Evolutionary conservation across 2,113 vertebrate species (phyloP), one percentile per base, ranked within the genome.

Genomic region (Nyctereutes procyonoides): DNA sequence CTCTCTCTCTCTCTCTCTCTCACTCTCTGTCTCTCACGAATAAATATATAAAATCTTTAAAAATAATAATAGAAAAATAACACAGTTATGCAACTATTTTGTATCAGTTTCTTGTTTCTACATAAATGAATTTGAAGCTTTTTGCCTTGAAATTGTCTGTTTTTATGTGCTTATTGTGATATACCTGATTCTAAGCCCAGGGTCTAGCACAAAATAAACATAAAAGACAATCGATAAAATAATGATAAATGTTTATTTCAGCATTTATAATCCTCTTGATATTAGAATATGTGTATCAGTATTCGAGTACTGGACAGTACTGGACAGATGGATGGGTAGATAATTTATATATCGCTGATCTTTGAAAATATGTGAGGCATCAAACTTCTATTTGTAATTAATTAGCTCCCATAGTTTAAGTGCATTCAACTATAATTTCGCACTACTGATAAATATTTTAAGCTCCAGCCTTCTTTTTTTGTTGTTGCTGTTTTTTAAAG

Each of bases 291-390:
- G 30, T 22, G 1, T 69, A 51, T 63, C 43, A 58, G 26, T 81
- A 93, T 53, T 85, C 65, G 38, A 58, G 5, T 51, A 9, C 73
- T 48, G 63, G 63, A 67, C 65, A 71, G 6, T 74, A 87, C 4
- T 28, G 11, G 14, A 32, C 22, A 86, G 38, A 63, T 62, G 17
- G 22, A 62, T 81, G 32, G 48, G 76, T 73, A 43, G 28, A 74
- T 56, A 69, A 22, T 35, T 7, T 69, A 30, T n/a, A 11, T 83
- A 35, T 95, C 53, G 73, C 6, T 65, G 55, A 94, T 93, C 32
- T 77, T 73, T 90, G 30, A 86, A 97, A 92, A 48, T 90, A 92
- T 76, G 60, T 56, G 32, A 95, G 43, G 28, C 56, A 82, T 87
- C 82, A 86, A 80, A 63, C 22, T 53, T 87, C 35, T 92, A 76